Base-by-base conservation (phyloP, 1,140 invertebrate genomes). In the Aethina tumida region DNA sequence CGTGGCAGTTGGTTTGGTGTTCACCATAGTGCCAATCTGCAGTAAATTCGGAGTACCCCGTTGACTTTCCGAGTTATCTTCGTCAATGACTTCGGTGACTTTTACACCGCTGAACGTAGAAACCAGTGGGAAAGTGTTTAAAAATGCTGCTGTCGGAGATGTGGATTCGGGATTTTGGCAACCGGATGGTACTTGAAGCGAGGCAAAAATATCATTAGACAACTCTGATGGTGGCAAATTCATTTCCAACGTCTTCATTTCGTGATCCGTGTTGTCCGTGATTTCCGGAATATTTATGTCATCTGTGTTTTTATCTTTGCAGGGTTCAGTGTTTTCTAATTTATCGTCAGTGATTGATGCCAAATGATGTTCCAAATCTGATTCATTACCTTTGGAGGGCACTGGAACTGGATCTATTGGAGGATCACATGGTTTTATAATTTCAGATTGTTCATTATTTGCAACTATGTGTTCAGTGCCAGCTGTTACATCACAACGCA, bases 131-230 rank as follows among this genome's bases (percentile, higher is more conserved):
- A 84, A 84, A 5, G 80, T 76, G 59, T 81, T 70, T 12, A 84
- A 59, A 56, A 83, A 83, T 5, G 81, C 81, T 15, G 79, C 81
- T 6, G 80, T 84, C 7, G 81, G 81, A 12, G 81, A 84, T 44
- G 81, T 79, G 6, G 74, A 77, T 50, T 76, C 73, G 1, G 72
- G 66, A 59, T 77, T 73, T 44, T 75, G 71, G 21, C 69, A 70
- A 39, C 69, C 73, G 1, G 69, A 63, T 12, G 73, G 69, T 12
- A 75, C 74, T 55, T 76, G 73, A 33, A 78, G 60, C 5, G 74
- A 74, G 1, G 79, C 78, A 56, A 84, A 75, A 46, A 83, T 73
- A 53, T 82, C 79, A 56, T 79, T 77, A 4, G 80, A 79, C 47
- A 82, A 63, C 53, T 82, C 79, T 5, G 77, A 70, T 41, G 75